Percentiles rank a stretch among this genome's conserved stretches.
These are phyloP conservation scores for Plagodis pulveraria DNA, from an alignment of 2,888 invertebrate genomes.

Conservation along the genomic window DNA sequence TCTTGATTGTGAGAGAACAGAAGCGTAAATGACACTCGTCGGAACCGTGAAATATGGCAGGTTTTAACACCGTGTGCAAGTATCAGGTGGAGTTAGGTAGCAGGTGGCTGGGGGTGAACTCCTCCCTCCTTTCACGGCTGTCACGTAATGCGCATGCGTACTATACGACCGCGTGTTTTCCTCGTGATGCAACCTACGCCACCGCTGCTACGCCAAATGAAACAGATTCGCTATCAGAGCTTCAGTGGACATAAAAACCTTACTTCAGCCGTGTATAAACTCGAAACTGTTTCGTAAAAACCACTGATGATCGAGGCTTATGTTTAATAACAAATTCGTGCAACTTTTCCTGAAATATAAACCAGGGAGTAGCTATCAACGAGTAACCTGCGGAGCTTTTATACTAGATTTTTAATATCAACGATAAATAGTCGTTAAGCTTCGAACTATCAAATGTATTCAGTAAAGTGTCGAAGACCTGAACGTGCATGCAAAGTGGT, in stretches of 20 bases:
- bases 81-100: conserved; percentile 52
- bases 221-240: conserved; percentile 16
- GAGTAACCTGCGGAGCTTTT: not conserved
- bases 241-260: conserved; percentile 7
- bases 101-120: conserved; percentile 38
- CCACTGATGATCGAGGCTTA: too few species aligned
- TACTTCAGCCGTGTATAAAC: not conserved
- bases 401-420: conserved; percentile 13
- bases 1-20: conserved; percentile 63
- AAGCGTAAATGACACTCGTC: conserved; percentile 63
- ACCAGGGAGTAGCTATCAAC: not conserved
- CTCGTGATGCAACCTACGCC: conserved; percentile 63
- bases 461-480: conserved; percentile 38
- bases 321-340: too few species aligned
- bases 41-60: conserved; percentile 68
- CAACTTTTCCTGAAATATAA: too few species aligned
- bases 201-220: conserved; percentile 29
- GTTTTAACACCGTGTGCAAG: conserved; percentile 67
- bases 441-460: conserved; percentile 41
- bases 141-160: conserved; percentile 69
- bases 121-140: conserved; percentile 34
- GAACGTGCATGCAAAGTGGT: conserved; percentile 53
- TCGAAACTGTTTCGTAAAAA: not conserved
- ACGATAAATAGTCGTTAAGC: conserved; percentile 16
- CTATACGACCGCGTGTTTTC: conserved; percentile 72